Conservation (phyloP, 2,888 invertebrate genomes). For the Epicampocera succincta region DNA sequence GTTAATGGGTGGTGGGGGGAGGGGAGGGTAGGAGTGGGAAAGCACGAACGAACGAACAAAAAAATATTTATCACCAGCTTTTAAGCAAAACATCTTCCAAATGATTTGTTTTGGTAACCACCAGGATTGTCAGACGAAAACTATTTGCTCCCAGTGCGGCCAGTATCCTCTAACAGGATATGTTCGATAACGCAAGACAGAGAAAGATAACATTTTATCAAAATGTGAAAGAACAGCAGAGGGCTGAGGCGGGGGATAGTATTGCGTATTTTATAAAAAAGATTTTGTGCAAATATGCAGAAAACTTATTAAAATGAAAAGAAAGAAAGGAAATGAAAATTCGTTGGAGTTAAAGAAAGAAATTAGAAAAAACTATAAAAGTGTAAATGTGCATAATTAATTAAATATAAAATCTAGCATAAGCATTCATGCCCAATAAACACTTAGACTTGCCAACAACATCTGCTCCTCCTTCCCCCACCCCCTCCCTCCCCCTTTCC, state of each 20-base stretch:
- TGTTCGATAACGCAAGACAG: constrained; percentile 31
- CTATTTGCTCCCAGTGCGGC: neutral
- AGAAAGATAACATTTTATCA: constrained; percentile 32
- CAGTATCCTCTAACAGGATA: constrained; percentile 66
- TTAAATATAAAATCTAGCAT: constrained; percentile 77
- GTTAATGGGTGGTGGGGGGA: too few relatives aligned
- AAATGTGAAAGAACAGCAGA: neutral
- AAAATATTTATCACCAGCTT: constrained; percentile 56
- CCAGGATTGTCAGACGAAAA: constrained; percentile 39
- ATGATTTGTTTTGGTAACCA: constrained; percentile 64
- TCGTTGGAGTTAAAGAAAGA: constrained; percentile 20
- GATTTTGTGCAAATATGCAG: constrained; percentile 62
- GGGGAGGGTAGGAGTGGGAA: too few relatives aligned
- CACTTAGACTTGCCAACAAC: neutral
- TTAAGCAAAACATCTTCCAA: constrained; percentile 65
- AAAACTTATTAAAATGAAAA: constrained; percentile 39
- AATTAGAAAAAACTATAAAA: constrained; percentile 57
- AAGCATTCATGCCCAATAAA: constrained; percentile 45
- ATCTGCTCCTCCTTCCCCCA: too few relatives aligned
- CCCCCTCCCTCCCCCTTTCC: too few relatives aligned
- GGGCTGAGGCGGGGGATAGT: neutral
- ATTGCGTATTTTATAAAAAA: constrained; percentile 57
- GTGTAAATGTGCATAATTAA: constrained; percentile 76
- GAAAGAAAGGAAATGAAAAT: constrained; percentile 6
- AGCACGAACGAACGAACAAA: constrained; percentile 1